Evolutionary conservation across 2,888 invertebrate species (phyloP).

Genomic region (Punctoribates punctum): DNA sequence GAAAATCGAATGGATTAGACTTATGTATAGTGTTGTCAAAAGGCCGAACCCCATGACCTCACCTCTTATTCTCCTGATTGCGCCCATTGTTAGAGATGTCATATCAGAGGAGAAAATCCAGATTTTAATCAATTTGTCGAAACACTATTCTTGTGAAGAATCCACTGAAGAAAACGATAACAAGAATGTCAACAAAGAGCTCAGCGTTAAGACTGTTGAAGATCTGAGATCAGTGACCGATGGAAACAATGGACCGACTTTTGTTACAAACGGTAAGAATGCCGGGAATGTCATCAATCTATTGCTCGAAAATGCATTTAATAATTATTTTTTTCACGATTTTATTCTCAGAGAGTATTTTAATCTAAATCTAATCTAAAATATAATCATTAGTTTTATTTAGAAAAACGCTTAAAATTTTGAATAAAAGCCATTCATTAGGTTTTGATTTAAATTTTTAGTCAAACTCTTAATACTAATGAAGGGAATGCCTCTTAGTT

Average conservation of each 20-base stretch:
- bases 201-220: not conserved
- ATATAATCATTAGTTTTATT: no score
- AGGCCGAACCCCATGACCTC: not conserved
- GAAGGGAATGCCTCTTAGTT: no score
- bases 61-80: not conserved
- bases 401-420: no score
- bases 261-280: not conserved
- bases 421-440: no score
- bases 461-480: no score
- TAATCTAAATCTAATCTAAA: no score
- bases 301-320: no score
- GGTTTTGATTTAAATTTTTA: no score
- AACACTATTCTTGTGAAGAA: not conserved
- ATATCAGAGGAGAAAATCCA: slow-evolving; percentile 1
- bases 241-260: not conserved
- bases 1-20: slow-evolving; percentile 18
- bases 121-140: slow-evolving; percentile 4
- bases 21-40: not conserved
- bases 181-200: not conserved
- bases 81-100: slow-evolving; percentile 9
- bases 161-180: not conserved
- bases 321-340: no score
- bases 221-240: not conserved
- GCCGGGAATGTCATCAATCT: not conserved
- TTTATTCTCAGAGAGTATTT: no score